Evolutionary conservation across 2,113 vertebrate genomes (phyloP).

Genomic region (Labrus mixtus): DNA sequence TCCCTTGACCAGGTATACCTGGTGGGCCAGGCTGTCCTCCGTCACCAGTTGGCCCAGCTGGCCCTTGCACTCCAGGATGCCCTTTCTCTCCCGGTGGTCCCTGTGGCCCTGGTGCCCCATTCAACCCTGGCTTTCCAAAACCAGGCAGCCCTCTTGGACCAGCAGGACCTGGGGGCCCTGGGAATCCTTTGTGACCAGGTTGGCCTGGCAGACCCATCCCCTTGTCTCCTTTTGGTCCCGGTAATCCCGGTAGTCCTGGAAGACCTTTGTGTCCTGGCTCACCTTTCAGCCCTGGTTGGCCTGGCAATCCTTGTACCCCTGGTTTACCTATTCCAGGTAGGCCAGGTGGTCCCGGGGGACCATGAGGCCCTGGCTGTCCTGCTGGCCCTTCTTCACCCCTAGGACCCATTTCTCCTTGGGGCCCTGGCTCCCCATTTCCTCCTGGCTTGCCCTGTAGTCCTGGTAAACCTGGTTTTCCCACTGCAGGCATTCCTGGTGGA

Average conservation of each 20-base stretch:
- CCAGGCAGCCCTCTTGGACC: slow-evolving; percentile 92
- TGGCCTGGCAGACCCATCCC: slow-evolving; percentile 91
- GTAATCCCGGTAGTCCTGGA: slow-evolving; percentile 90
- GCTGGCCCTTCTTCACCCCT: slow-evolving; percentile 88
- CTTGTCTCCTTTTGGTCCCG: slow-evolving; percentile 95
- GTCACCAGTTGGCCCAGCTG: slow-evolving; percentile 85
- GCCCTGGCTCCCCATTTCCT: slow-evolving; percentile 88
- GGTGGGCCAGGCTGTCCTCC: slow-evolving; percentile 90
- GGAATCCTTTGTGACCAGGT: slow-evolving; percentile 91
- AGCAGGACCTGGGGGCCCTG: slow-evolving; percentile 88
- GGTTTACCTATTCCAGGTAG: slow-evolving; percentile 93
- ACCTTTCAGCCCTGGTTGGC: slow-evolving; percentile 90
- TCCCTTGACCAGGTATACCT: slow-evolving; percentile 90
- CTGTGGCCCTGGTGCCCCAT: slow-evolving; percentile 91
- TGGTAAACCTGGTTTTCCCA: slow-evolving; percentile 93
- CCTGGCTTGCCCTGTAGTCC: slow-evolving; percentile 93
- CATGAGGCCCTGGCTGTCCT: slow-evolving; percentile 90
- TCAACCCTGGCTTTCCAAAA: slow-evolving; percentile 91
- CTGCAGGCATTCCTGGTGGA: slow-evolving; percentile 89
- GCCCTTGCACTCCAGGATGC: slow-evolving; percentile 87
- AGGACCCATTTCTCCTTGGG: slow-evolving; percentile 91
- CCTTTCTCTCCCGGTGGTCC: slow-evolving; percentile 91
- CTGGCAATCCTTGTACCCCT: slow-evolving; percentile 91
- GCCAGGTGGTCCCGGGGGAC: slow-evolving; percentile 90
- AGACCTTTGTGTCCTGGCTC: slow-evolving; percentile 94